Evolutionary conservation across 2,113 vertebrate species (phyloP).

Genomic region (Sinocyclocheilus maitianheensis): DNA sequence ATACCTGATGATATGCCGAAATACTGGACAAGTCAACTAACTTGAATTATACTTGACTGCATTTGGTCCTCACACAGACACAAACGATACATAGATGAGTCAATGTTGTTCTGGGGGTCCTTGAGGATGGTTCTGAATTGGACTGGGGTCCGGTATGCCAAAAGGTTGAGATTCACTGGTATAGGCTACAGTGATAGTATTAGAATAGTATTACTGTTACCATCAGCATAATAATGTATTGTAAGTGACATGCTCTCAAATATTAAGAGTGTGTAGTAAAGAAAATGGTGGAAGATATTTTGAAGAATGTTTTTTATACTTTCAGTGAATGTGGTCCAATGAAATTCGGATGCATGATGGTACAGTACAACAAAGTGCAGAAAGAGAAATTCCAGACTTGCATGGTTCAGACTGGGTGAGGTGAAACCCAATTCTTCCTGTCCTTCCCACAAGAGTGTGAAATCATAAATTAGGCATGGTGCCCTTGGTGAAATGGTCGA

Average conservation of each 20-base stretch:
- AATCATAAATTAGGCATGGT: slow-evolving; percentile 51
- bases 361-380: neutral
- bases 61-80: too few relatives aligned
- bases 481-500: slow-evolving; percentile 36
- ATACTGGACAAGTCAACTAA: too few relatives aligned
- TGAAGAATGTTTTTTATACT: neutral
- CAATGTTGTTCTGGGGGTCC: too few relatives aligned
- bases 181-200: neutral
- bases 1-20: too few relatives aligned
- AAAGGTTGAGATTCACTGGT: too few relatives aligned
- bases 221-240: neutral
- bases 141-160: too few relatives aligned
- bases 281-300: neutral
- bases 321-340: neutral
- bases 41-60: too few relatives aligned
- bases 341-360: neutral
- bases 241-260: neutral
- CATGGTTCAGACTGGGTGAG: neutral
- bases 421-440: slow-evolving; percentile 32
- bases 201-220: neutral
- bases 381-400: neutral
- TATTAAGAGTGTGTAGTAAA: neutral
- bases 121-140: too few relatives aligned
- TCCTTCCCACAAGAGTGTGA: slow-evolving; percentile 40
- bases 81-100: too few relatives aligned